Evolutionary conservation across 2,797 vertebrate genomes (phyloP), one percentile per base, ranked within the genome.

Genomic region (Pipistrellus kuhlii): DNA sequence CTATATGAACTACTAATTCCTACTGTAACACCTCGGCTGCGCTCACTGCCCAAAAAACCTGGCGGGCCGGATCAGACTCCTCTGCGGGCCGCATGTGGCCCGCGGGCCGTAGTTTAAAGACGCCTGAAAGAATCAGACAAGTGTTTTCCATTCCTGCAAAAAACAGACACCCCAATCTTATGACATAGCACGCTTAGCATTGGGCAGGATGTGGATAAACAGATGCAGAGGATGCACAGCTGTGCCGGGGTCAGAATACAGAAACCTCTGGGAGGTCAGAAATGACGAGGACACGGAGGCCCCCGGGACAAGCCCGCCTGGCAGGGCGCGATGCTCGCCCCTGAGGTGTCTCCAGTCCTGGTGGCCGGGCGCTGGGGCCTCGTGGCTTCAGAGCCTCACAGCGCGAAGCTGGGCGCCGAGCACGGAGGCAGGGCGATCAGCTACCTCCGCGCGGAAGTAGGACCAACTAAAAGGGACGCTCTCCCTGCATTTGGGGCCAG

Each of bases 351-450:
- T 68, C 27, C 69, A 18, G n/a, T 46, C 11, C 30, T 18, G 1
- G 6, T 20, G 5, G 11, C 12, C 12, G 10, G 6, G 1, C 86
- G 18, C 23, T 13, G 14, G 27, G 18, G 53, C 53, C 8, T 30
- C 20, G 6, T 6, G 7, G 18, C 7, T 78, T 48, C 20, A 6
- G 59, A 38, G 76, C 10, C 23, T 4, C 2, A 3, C 23, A 44
- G 41, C 15, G 14, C 9, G 38, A 21, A 41, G 7, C 27, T 57
- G 66, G 32, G 57, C 53, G 13, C 59, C 8, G 5, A 55, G 6
- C 18, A 17, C 3, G 2, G 12, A 3, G 23, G n/a, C 1, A 5
- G 17, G 35, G 2, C 41, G 21, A 62, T 5, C 25, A 35, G 11
- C 89, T 71, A 38, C 11, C 8, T 10, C 23, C 10, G 35, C 9